Conservation (phyloP, 1,140 invertebrate species). For the Reticulitermes speratus region DNA sequence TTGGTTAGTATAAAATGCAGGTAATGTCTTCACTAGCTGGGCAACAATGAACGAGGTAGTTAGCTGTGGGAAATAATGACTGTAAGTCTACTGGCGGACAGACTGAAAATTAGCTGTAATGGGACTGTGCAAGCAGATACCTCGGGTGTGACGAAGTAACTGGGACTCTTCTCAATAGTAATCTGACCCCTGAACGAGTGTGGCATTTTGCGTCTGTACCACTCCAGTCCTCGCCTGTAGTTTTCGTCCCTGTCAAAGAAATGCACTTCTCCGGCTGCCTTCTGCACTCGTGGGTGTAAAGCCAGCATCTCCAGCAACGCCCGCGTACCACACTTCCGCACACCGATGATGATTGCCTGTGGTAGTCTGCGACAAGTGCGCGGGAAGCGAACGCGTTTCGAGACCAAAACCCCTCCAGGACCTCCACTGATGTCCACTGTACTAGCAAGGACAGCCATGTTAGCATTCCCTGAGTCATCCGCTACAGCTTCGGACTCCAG, state of each 20-base stretch:
- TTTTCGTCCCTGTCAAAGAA: conserved; percentile 93
- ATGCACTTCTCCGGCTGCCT: conserved; percentile 89
- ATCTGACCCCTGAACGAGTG: conserved; percentile 84
- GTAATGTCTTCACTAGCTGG: too few relatives aligned
- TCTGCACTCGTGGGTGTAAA: conserved; percentile 88
- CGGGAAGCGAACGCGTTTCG: conserved; percentile 51
- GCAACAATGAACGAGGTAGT: too few relatives aligned
- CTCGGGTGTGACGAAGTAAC: conserved; percentile 95
- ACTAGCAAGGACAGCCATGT: conserved; percentile 37
- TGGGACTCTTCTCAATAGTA: conserved; percentile 96
- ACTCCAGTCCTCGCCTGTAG: conserved; percentile 85
- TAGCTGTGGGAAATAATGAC: too few relatives aligned
- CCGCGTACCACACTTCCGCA: conserved; percentile 90
- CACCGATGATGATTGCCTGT: conserved; percentile 89
- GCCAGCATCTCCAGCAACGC: conserved; percentile 93
- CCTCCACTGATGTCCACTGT: conserved; percentile 26
- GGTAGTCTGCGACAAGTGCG: conserved; percentile 56
- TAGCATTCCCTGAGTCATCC: conserved; percentile 38
- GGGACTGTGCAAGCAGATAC: conserved; percentile 49
- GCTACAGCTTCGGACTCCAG: conserved; percentile 56
- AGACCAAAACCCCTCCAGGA: conserved; percentile 38
- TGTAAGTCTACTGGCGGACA: too few relatives aligned
- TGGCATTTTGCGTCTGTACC: conserved; percentile 93
- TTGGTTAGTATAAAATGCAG: too few relatives aligned
- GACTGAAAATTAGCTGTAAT: too few relatives aligned